Base-by-base conservation (phyloP, 1,140 invertebrate genomes). In the Caenorhabditis tropicalis region DNA sequence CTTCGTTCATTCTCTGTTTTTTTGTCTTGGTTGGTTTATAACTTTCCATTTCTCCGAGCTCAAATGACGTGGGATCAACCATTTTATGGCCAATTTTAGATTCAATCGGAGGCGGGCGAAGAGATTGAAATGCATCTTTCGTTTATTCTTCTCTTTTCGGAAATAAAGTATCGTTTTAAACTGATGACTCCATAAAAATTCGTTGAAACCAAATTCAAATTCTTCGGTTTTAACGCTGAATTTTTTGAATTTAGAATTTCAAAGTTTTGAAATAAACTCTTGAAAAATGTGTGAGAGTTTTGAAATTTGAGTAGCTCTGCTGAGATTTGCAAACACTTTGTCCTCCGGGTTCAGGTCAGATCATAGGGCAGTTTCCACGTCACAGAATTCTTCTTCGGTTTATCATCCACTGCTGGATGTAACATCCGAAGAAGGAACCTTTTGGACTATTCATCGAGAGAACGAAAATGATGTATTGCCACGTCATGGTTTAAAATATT, bases 81-180 rank as follows among this genome's bases (percentile, higher is more conserved):
- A 74, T 43, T 74, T 74, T 74, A 74, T 65, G 6, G 58, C 58
- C 58, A 65, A 65, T 65, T 65, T 65, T 65, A 65, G 58, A 65
- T 65, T 65, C 58, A 33, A 65, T 65, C 58, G 58, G 58, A 65
- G 29, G 53, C 53, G 53, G 29, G 58, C 4, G 58, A n/a, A 65
- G 3, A 65, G 58, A 65, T 33, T 65, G 31, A 65, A 65, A 65
- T 65, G 58, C 58, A 65, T 65, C 29, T 33, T 33, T 36, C 19
- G 3, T 65, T 16, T 51, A 4, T n/a, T 51, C 7, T 36, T 65
- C 58, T 33, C 21, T 65, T 65, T 65, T 65, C 19, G 58, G 58
- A 29, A 65, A 65, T 65, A n/a, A 58, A 58, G 27, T 27, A 65
- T 43, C 36, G n/a, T 43, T 74, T 10, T 4, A 65, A 56, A 56